Conservation (phyloP, 2,113 vertebrate species). For the Microcebus murinus region DNA sequence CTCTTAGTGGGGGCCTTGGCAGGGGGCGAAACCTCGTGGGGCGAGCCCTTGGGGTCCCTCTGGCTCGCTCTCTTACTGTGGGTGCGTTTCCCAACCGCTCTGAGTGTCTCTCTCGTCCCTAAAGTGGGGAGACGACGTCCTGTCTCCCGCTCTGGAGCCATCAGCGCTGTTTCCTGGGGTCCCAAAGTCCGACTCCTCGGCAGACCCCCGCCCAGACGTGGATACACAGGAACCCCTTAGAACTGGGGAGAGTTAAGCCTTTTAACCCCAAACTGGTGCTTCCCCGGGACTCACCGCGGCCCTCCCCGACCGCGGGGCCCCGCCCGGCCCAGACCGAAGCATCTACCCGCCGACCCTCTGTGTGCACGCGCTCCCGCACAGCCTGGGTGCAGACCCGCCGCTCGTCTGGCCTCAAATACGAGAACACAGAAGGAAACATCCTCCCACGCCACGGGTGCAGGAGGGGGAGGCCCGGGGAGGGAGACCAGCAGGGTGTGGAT, state of each 20-base stretch:
- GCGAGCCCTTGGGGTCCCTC: not conserved
- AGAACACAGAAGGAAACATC: too few species aligned
- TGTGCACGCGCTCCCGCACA: not conserved
- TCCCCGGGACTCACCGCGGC: not conserved
- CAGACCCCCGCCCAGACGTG: too few species aligned
- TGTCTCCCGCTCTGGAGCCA: not conserved
- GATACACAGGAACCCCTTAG: too few species aligned
- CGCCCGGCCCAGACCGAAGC: fast-evolving
- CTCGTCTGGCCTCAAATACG: fast-evolving
- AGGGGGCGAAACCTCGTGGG: not conserved
- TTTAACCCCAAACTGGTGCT: not conserved
- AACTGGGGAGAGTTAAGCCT: not conserved
- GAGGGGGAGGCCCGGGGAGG: not conserved
- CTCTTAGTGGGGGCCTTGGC: not conserved
- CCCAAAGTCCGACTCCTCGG: not conserved
- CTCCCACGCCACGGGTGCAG: fast-evolving
- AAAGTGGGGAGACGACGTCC: not conserved
- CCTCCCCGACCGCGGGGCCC: not conserved
- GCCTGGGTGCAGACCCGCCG: not conserved
- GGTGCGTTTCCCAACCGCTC: fast-evolving
- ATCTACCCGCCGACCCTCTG: fast-evolving
- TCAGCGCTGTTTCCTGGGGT: not conserved
- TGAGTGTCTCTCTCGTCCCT: not conserved
- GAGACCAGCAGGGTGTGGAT: not conserved
- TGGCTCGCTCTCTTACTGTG: not conserved